These are phyloP conservation scores for Phylloscopus whistleri DNA, from an alignment of 2,113 vertebrate species.

Conservation along the genomic window DNA sequence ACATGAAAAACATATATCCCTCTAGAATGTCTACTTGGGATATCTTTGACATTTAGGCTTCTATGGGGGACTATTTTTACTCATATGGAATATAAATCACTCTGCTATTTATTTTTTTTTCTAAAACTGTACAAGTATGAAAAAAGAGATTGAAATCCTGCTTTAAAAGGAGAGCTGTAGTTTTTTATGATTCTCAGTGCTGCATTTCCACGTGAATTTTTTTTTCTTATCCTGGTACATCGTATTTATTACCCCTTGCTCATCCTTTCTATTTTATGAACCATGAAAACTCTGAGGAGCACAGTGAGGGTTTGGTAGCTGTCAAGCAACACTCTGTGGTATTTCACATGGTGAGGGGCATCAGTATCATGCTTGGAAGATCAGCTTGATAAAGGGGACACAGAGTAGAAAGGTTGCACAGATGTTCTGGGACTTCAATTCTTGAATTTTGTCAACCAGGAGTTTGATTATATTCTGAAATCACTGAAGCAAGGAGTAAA, in stretches of 20 bases:
- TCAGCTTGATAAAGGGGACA: constrained; percentile 26
- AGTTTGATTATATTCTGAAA: constrained; percentile 46
- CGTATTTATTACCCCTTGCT: not conserved
- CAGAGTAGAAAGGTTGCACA: constrained; percentile 40
- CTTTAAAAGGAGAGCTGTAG: not conserved
- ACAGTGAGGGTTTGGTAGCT: not conserved
- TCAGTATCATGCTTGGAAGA: constrained; percentile 33
- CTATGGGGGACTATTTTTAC: not conserved
- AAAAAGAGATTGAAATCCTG: not conserved
- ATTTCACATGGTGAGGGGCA: not conserved
- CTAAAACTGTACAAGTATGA: not conserved
- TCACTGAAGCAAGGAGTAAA: constrained; percentile 53
- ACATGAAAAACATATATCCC: not conserved
- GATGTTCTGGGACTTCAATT: constrained; percentile 48
- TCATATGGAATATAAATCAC: not conserved
- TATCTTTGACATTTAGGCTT: not conserved
- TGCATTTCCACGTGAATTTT: not conserved
- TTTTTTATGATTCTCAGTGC: not conserved
- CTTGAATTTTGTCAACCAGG: constrained; percentile 5
- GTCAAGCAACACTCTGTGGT: not conserved
- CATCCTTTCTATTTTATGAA: not conserved
- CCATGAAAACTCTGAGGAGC: not conserved
- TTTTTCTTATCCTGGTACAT: not conserved
- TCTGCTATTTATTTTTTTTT: not conserved
- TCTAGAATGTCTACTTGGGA: not conserved